Base-by-base conservation (phyloP, 2,113 vertebrate genomes). In the Callocephalon fimbriatum region DNA sequence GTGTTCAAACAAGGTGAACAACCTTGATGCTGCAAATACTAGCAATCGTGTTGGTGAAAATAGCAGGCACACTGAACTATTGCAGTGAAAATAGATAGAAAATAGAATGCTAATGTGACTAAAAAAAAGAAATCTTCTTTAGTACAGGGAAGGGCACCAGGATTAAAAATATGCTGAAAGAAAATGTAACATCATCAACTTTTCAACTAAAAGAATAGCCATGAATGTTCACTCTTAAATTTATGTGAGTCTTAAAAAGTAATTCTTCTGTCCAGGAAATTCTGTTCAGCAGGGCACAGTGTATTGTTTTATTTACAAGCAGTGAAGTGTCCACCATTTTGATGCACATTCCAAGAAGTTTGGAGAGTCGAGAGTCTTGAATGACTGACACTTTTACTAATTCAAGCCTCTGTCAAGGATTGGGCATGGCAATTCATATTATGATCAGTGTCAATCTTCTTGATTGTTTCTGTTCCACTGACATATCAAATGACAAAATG, bases 381-480 rank as follows among this genome's bases (percentile, higher is more conserved):
- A 70, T 93, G 96, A 94, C 61, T 75, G 91, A 45, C 82, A 90
- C 86, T 40, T 88, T 67, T 75, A 94, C 80, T 91, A 93, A 89
- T 53, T 97, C 75, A 85, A 91, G 73, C 58, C 38, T 96, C 79
- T 97, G 80, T 95, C 93, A 97, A 90, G 40, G 71, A 89, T 42
- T 96, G 88, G 85, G 54, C 70, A 86, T 96, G 96, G 93, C 95
- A 97, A 93, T 97, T 97, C 40, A 66, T 79, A 78, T 96, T 97
- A 92, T 93, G 89, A 97, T 98, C 83, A 93, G 42, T 94, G 97
- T 91, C 96, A 97, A 50, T 96, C 82, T 97, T 97, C 95, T 95
- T 97, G 94, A 97, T 98, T 96, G 95, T 96, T 97, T 97, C 90
- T 96, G 70, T 97, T 96, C 54, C 70, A 93, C 56, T 93, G 88